Evolutionary conservation across 2,888 invertebrate genomes (phyloP), one percentile per base, ranked within the genome.

Genomic region (Cryptosula pallasiana): DNA sequence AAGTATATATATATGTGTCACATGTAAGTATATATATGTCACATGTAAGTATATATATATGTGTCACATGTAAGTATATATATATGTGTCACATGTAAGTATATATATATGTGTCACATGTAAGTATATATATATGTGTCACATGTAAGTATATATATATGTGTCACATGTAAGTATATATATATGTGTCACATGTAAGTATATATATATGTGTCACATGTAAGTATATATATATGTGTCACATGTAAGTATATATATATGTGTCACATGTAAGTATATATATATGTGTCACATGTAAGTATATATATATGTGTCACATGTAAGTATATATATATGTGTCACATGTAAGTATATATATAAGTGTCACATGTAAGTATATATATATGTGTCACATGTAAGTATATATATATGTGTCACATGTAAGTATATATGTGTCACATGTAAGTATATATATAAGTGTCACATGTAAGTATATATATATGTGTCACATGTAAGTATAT

Each of bases 251-350:
- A 45, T 45, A 45, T 45, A 20, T 45, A 45, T 45, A 45, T 45
- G 45, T 5, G 45, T 45, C 45, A 45, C 45, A n/a, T n/a, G n/a
- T n/a, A 99, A 89, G 94, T 94, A 80, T 36, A 36, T 5, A 45
- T 54, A 5, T 70, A 70, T 29, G 45, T 70, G n/a, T 16, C 70
- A 23, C 36, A 5, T 25, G 70, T 70, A 13, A 70, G 70, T 54
- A 25, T 25, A n/a, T n/a, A n/a, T n/a, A n/a, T n/a, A n/a, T n/a
- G n/a, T n/a, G n/a, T n/a, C n/a, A n/a, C n/a, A n/a, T 45, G 9
- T 45, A 45, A 13, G 45, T 20, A 45, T 45, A 45, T 45, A 45
- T 45, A 5, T 45, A 45, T 45, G 45, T 45, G 20, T 45, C 45
- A 13, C 9, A 20, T 45, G 5, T 20, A 45, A n/a, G n/a, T n/a